These are phyloP conservation scores for Temnothorax nylanderi DNA, from an alignment of 1,140 invertebrate species.

Conservation along the genomic window DNA sequence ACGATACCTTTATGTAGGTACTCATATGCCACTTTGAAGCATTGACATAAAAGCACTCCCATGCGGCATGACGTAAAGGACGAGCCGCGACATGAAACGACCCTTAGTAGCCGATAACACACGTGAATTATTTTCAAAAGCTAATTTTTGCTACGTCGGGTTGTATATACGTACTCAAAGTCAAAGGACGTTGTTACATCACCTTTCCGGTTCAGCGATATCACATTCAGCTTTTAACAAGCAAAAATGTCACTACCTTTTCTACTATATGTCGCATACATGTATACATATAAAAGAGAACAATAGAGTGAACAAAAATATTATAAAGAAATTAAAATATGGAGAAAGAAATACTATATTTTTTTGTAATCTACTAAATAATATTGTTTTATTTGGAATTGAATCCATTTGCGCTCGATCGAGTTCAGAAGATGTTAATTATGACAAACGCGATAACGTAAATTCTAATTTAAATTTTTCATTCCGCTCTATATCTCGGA, in stretches of 20 bases:
- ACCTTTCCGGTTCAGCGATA: slow-evolving; percentile 56
- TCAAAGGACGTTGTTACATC: slow-evolving; percentile 79
- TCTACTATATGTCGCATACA: slow-evolving; percentile 57
- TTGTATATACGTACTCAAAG: slow-evolving; percentile 77
- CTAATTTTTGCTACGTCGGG: slow-evolving; percentile 81
- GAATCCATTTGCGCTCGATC: background rate
- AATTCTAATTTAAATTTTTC: background rate
- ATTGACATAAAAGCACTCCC: slow-evolving; percentile 82
- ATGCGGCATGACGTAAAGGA: slow-evolving; percentile 81
- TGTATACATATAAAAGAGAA: background rate
- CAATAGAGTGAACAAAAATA: background rate
- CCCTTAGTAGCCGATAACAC: slow-evolving; percentile 85
- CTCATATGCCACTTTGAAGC: slow-evolving; percentile 82
- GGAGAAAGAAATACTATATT: background rate
- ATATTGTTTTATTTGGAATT: slow-evolving; percentile 1
- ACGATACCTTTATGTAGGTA: slow-evolving; percentile 74
- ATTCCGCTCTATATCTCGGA: background rate
- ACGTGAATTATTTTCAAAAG: slow-evolving; percentile 85
- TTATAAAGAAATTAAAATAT: background rate
- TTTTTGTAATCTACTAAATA: background rate
- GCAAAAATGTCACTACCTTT: slow-evolving; percentile 71
- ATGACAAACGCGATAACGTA: background rate
- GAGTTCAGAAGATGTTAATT: background rate
- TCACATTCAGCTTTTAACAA: slow-evolving; percentile 62
- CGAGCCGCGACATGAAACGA: slow-evolving; percentile 84